phyloP scores from a whole-genome alignment of 2,888 invertebrate genomes.

The Eulithis testata region DNA sequence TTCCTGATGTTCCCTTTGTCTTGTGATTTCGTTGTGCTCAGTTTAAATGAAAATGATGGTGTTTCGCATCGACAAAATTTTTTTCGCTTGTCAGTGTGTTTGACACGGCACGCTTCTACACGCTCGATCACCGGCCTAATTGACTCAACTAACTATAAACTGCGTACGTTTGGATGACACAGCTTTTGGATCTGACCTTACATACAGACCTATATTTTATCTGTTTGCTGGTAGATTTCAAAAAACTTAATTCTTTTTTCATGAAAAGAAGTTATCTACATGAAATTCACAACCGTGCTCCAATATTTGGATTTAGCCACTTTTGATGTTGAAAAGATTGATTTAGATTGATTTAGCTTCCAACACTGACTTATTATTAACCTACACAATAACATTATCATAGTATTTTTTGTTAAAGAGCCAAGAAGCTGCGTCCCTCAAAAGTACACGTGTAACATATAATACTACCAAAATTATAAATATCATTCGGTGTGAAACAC shows the following conservation, averaged over 20 bases:
- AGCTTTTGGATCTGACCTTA: slow-evolving; percentile 21
- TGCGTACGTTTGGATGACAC: slow-evolving; percentile 35
- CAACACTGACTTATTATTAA: no score
- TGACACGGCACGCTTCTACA: slow-evolving; percentile 56
- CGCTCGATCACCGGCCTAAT: slow-evolving; percentile 47
- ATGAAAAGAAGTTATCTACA: no score
- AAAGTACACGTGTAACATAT: slow-evolving; percentile 7
- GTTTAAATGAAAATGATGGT: slow-evolving; percentile 34
- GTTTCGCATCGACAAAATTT: slow-evolving; percentile 42
- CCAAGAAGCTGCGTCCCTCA: slow-evolving; percentile 34
- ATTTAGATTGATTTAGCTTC: no score
- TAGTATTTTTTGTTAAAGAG: background rate
- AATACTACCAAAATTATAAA: background rate
- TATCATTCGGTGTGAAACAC: slow-evolving; percentile 41
- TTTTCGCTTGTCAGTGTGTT: slow-evolving; percentile 52
- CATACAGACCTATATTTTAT: no score
- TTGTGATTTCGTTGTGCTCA: slow-evolving; percentile 28
- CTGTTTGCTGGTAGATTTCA: no score
- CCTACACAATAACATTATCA: background rate
- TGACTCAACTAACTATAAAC: slow-evolving; percentile 48
- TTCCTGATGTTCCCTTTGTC: slow-evolving; percentile 20
- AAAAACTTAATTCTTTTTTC: no score
- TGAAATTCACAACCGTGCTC: background rate
- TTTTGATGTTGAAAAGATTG: no score
- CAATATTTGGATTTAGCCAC: no score